Evolutionary conservation across 2,113 vertebrate genomes (phyloP), one percentile per base, ranked within the genome.

Genomic region (Chionis minor): DNA sequence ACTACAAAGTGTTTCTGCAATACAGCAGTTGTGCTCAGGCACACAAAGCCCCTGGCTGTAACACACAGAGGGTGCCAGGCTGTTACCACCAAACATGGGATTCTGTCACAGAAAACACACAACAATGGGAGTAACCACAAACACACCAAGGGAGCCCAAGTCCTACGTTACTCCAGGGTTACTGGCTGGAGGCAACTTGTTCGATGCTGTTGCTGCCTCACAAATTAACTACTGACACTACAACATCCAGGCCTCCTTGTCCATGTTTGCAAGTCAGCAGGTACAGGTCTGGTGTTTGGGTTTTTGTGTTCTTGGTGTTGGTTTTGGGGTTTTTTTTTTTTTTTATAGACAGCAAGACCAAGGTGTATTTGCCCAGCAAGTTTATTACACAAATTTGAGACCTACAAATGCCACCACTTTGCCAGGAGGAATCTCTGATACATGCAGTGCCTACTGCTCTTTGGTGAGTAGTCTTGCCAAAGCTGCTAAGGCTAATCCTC

Each of bases 331-430:
- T 11, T 17, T 27, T 35, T 55, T 62, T 12, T 23, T 16, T 9
- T 45, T 49, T 28, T 5, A 92, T 6, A 97, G 58, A 97, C 70
- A 82, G 70, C 44, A 94, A 82, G 95, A 96, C 87, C 85, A 82
- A 47, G 24, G 22, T 69, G 11, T 59, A 75, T 96, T 92, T 96
- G 84, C 87, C 93, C 96, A 97, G 66, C 71, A 94, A 59, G 38
- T 97, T 97, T 97, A 96, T 97, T 97, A 95, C 18, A 58, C 56
- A 30, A 63, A n/a, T 26, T 32, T 38, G 74, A 91, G 91, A 81
- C 71, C 66, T 77, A 82, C 96, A 91, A 32, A 38, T 45, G 61
- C 77, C 74, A 69, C 49, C 81, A 69, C 55, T 84, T 26, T 14
- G 23, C 70, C 73, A 55, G 51, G 65, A 93, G 4, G 73, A 85